Evolutionary conservation across 2,113 vertebrate species (phyloP).

Genomic region (Sapayoa aenigma): DNA sequence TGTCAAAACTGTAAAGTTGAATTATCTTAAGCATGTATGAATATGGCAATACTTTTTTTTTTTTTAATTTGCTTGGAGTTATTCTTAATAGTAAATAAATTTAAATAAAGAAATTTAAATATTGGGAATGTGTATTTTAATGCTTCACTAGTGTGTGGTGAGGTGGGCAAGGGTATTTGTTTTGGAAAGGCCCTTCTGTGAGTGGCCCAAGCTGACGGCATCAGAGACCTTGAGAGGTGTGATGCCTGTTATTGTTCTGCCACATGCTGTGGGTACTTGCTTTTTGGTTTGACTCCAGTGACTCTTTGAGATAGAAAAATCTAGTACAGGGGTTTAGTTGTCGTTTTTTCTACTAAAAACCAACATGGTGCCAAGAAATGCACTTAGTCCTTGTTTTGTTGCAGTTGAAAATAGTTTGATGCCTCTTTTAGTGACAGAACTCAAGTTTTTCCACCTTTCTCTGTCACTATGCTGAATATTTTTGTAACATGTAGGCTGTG

Average conservation of each 20-base stretch:
- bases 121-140: background rate
- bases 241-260: background rate
- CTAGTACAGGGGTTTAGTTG: background rate
- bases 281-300: background rate
- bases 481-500: background rate
- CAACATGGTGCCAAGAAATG: background rate
- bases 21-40: background rate
- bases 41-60: background rate
- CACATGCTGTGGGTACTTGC: background rate
- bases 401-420: background rate
- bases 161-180: background rate
- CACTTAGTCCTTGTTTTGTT: background rate
- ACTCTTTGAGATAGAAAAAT: background rate
- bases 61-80: background rate
- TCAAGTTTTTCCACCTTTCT: background rate
- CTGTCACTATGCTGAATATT: background rate
- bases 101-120: background rate
- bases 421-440: background rate
- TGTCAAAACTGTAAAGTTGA: constrained; percentile 51
- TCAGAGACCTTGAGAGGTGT: background rate
- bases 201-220: background rate
- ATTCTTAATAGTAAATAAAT: background rate
- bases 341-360: background rate
- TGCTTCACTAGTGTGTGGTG: background rate
- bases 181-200: background rate